Evolutionary conservation across 2,888 invertebrate species (phyloP), one percentile per base, ranked within the genome.

Genomic region (Xiphydria camelus): DNA sequence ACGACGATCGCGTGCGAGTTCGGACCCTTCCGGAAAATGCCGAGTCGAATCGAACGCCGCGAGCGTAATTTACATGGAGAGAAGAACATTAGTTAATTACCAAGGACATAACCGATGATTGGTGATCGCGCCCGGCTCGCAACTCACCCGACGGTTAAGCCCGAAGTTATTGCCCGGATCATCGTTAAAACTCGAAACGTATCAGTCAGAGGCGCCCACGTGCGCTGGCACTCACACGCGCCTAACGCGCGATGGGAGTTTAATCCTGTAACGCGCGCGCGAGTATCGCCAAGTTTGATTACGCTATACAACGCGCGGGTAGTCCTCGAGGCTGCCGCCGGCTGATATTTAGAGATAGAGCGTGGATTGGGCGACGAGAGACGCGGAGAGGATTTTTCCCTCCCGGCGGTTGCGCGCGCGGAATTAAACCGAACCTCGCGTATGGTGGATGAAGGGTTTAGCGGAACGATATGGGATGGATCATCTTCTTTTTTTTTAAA

Each of bases 31-130:
- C n/a, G n/a, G n/a, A 4, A 4, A 26, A 26, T 7, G 26, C 14
- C 14, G 14, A 26, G 7, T 26, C 26, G 49, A 42, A 57, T 57
- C 49, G 49, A 52, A 52, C 45, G 47, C 45, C 33, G 39, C 47
- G 55, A 46, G 55, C 53, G 42, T 64, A 64, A 72, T 73, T 71
- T 70, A 64, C 70, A 67, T 65, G 66, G n/a, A n/a, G 61, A 62
- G 68, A 70, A 74, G 70, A 74, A 72, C 74, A 75, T 73, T 73
- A 73, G 73, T 75, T 74, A 73, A 74, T 74, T 75, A 72, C 60
- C 64, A 44, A 50, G 58, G 66, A 68, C 70, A 45, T 68, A 69
- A 67, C 68, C 67, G 67, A 70, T 73, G 74, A 74, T 75, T 73
- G 73, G 74, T 74, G 72, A 68, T 69, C 62, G 63, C 55, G 57